Evolutionary conservation across 2,888 invertebrate species (phyloP).

Genomic region (Smittia sp.): DNA sequence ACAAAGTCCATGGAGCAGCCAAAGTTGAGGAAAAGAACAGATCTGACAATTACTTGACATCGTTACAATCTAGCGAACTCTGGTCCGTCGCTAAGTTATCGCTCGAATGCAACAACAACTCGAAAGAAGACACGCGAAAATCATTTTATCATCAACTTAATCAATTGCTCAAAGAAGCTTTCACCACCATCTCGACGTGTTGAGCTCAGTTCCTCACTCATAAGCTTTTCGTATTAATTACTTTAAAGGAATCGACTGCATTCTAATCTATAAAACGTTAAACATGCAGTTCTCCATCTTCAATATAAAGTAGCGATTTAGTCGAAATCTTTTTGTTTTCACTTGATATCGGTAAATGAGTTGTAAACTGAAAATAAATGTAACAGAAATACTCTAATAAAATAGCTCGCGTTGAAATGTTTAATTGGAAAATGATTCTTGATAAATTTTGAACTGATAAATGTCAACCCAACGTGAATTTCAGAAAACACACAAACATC

Average conservation of each 20-base stretch:
- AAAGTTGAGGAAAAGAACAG: not conserved
- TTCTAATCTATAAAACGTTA: not conserved
- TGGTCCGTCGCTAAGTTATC: slow-evolving; percentile 43
- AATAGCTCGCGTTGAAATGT: no score
- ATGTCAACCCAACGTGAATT: no score
- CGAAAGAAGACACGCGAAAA: slow-evolving; percentile 17
- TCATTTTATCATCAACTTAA: slow-evolving; percentile 21
- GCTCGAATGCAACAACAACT: slow-evolving; percentile 41
- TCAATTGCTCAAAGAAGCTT: slow-evolving; percentile 12
- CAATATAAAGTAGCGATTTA: no score
- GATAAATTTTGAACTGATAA: no score
- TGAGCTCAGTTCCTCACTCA: not conserved
- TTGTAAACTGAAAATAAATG: no score
- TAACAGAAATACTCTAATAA: no score
- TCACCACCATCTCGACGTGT: slow-evolving; percentile 10
- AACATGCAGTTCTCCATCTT: slow-evolving; percentile 12
- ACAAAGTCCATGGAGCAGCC: slow-evolving; percentile 19
- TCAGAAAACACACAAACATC: no score
- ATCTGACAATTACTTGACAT: not conserved
- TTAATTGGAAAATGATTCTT: no score
- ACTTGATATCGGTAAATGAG: no score
- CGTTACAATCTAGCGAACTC: slow-evolving; percentile 28
- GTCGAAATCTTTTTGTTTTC: no score
- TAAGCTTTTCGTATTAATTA: not conserved
- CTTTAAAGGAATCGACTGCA: not conserved